A percentile compares a stretch with the other conserved stretches of the same genome.
phyloP scores from a whole-genome alignment of 2,888 invertebrate species.

The Cordylochernes scorpioides region DNA sequence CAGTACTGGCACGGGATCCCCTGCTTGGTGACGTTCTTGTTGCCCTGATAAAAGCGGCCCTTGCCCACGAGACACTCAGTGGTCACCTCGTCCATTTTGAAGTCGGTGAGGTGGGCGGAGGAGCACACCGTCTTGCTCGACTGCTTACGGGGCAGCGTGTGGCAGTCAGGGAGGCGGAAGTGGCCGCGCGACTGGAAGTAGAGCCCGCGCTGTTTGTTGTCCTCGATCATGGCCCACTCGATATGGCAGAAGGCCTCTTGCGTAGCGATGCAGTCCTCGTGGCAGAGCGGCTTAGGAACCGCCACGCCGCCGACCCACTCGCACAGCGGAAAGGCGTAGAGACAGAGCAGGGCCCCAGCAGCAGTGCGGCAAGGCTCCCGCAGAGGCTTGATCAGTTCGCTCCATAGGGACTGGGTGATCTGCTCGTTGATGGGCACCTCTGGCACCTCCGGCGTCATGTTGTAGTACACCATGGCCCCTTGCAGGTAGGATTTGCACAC shows the following conservation, averaged over 20 bases:
- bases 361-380: conserved; percentile 56
- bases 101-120: conserved; percentile 53
- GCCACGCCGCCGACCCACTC: conserved; percentile 30
- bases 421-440: conserved; percentile 53
- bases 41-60: conserved; percentile 71
- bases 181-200: conserved; percentile 54
- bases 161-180: conserved; percentile 63
- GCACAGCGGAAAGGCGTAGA: conserved; percentile 73
- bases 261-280: conserved; percentile 76
- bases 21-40: conserved; percentile 44
- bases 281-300: conserved; percentile 48
- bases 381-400: conserved; percentile 49
- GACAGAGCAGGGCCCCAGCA: conserved; percentile 68
- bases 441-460: conserved; percentile 34
- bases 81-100: conserved; percentile 50
- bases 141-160: conserved; percentile 32
- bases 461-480: conserved; percentile 43
- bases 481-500: conserved; percentile 34
- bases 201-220: conserved; percentile 47
- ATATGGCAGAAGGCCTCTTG: conserved; percentile 69
- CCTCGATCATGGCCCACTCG: conserved; percentile 71
- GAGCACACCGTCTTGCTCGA: conserved; percentile 42
- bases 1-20: conserved; percentile 68
- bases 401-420: conserved; percentile 54
- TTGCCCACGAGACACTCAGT: conserved; percentile 43